Evolutionary conservation across 2,797 vertebrate species (phyloP), one percentile per base, ranked within the genome.

Genomic region (Clarias laeviceps): DNA sequence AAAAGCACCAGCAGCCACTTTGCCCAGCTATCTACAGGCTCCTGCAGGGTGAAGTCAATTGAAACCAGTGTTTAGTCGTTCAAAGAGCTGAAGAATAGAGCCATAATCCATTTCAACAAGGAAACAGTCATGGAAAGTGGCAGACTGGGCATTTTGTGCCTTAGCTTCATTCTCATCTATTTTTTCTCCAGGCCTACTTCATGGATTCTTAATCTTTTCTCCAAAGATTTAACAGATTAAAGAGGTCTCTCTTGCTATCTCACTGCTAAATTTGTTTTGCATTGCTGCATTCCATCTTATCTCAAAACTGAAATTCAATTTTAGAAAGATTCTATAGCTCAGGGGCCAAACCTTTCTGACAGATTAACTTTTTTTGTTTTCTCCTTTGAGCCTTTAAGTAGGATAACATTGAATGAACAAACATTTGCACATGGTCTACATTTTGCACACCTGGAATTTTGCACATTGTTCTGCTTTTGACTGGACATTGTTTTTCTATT

Each of bases 161-260:
- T 77, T 18, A 77, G 56, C 74, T 59, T 34, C 18, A 24, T 77
- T 59, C 74, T 77, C 8, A 34, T 34, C 56, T 57, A 1, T 77
- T 77, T 77, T 5, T 27, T 29, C 54, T 22, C 9, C 29, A 77
- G 29, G 74, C 22, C 56, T 34, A 59, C 27, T 77, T 77, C 9
- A 34, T 11, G 9, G 54, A 20, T 77, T 77, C 29, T 77, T 77
- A 77, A 59, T 77, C 74, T 77, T 22, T 45, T 32, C 74, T 22
- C 29, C 15, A 32, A 77, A 77, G 54, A 22, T 5, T 22, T 77
- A 34, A 59, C 59, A 34, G 74, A 77, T 77, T 57, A 57, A 22
- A 56, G 27, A 27, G 24, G 27, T 56, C 27, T 29, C 20, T 34
- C 29, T 34, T 68, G 45, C 15, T 68, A 29, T 20, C 4, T 65